A percentile compares a stretch with the other conserved stretches of the same genome.
phyloP scores from a whole-genome alignment of 2,888 invertebrate genomes.

The Melinaea menophilus region DNA sequence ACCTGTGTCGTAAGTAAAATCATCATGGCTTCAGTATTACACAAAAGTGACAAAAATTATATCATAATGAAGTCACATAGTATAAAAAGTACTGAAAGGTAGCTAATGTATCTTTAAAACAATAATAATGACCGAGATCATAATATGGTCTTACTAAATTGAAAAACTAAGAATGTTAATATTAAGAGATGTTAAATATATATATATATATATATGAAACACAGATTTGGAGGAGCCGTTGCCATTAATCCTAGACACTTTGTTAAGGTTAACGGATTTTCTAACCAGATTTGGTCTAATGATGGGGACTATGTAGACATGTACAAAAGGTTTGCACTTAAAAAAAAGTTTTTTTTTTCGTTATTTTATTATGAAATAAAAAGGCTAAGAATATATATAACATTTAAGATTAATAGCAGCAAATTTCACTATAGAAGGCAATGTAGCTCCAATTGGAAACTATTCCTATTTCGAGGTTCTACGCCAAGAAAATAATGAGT shows the following conservation, averaged over 20 bases:
- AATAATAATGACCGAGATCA: too few species aligned
- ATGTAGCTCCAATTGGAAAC: slow-evolving; percentile 20
- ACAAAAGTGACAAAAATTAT: too few species aligned
- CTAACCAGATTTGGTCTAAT: slow-evolving; percentile 93
- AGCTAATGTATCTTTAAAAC: too few species aligned
- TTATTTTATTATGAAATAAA: slow-evolving; percentile 1
- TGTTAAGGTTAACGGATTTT: slow-evolving; percentile 89
- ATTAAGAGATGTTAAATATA: not conserved
- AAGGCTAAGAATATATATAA: not conserved
- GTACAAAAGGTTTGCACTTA: slow-evolving; percentile 79
- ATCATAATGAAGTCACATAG: too few species aligned
- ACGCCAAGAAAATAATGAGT: slow-evolving; percentile 13
- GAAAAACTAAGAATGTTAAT: not conserved
- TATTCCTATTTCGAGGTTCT: slow-evolving; percentile 20
- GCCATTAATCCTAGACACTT: slow-evolving; percentile 90
- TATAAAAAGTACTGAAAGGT: too few species aligned
- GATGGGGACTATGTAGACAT: slow-evolving; percentile 96
- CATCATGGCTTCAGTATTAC: too few species aligned
- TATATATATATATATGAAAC: slow-evolving; percentile 40
- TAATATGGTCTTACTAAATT: not conserved
- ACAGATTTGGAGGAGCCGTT: slow-evolving; percentile 85
- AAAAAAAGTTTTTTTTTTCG: not conserved
- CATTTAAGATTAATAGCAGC: slow-evolving; percentile 29
- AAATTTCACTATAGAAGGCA: slow-evolving; percentile 31
- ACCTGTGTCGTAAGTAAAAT: too few species aligned